Percentiles rank a stretch among this genome's conserved stretches.
phyloP scores from a whole-genome alignment of 2,113 vertebrate genomes.

The Morone saxatilis region DNA sequence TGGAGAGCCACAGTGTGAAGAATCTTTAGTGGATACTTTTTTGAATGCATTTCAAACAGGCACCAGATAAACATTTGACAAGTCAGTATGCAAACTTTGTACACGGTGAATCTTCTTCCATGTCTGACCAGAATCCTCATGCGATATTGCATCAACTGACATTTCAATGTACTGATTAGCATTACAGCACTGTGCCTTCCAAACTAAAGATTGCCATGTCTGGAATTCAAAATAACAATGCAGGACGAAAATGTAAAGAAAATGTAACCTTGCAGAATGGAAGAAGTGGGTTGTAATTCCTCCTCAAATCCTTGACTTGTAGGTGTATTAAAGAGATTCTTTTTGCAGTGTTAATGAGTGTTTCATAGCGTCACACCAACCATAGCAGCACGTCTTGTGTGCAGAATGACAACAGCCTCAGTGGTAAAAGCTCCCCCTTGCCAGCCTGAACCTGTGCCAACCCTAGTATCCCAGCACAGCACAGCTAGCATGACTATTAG shows the following conservation, averaged over 20 bases:
- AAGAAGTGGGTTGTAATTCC: slow-evolving; percentile 2
- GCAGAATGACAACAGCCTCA: slow-evolving; percentile 64
- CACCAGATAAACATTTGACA: slow-evolving; percentile 18
- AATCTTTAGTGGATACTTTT: slow-evolving; percentile 9
- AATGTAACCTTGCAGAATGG: slow-evolving; percentile 1
- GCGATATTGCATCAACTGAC: background rate
- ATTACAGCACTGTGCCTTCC: background rate
- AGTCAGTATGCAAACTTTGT: slow-evolving; percentile 27
- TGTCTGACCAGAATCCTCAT: background rate
- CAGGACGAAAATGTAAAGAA: background rate
- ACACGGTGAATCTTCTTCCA: background rate
- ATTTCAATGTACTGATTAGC: background rate
- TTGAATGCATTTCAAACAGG: slow-evolving; percentile 36
- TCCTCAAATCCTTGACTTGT: slow-evolving; percentile 5
- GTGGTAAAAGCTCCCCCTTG: slow-evolving; percentile 41
- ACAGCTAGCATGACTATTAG: slow-evolving; percentile 44
- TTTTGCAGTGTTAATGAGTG: slow-evolving; percentile 24
- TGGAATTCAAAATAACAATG: background rate
- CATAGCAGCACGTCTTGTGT: slow-evolving; percentile 50
- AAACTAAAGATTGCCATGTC: background rate
- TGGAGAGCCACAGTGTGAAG: background rate
- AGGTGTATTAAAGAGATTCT: background rate
- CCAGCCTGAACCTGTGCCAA: slow-evolving; percentile 57
- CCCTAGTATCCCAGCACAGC: slow-evolving; percentile 31
- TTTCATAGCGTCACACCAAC: slow-evolving; percentile 31